phyloP scores from a whole-genome alignment of 53 echinoderm and acorn worm species.

The Astropecten irregularis region DNA sequence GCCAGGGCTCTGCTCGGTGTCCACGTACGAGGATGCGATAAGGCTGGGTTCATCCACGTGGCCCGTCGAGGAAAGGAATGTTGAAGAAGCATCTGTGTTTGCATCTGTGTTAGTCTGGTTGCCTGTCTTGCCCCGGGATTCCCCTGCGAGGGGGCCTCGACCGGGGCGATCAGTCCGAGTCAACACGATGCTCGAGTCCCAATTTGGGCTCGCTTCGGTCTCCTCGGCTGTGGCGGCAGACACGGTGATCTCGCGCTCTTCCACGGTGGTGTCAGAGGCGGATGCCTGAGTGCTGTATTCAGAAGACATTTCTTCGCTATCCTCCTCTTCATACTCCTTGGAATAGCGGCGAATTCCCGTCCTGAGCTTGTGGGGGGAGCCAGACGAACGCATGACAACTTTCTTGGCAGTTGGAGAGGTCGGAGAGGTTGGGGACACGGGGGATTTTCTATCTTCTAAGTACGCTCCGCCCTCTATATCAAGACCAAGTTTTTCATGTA shows the following conservation, averaged over 20 bases:
- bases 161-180: slow-evolving; percentile 45
- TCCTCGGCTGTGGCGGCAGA: slow-evolving; percentile 36
- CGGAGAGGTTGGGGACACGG: slow-evolving; percentile 52
- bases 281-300: slow-evolving; percentile 63
- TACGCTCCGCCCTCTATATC: slow-evolving; percentile 40
- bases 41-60: slow-evolving; percentile 16
- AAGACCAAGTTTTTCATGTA: slow-evolving; percentile 52
- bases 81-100: slow-evolving; percentile 18
- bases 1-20: neutral
- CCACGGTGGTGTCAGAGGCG: slow-evolving; percentile 57
- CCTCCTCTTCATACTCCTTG: slow-evolving; percentile 49
- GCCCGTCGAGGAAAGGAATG: slow-evolving; percentile 32
- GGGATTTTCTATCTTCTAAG: slow-evolving; percentile 39
- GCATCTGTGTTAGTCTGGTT: slow-evolving; percentile 9
- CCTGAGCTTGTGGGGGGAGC: slow-evolving; percentile 28
- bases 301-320: slow-evolving; percentile 46
- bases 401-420: slow-evolving; percentile 53
- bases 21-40: neutral
- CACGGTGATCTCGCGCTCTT: slow-evolving; percentile 52
- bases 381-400: slow-evolving; percentile 3
- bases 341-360: slow-evolving; percentile 56
- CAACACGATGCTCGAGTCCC: slow-evolving; percentile 46
- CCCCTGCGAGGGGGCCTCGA: slow-evolving; percentile 2
- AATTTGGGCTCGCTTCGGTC: slow-evolving; percentile 36
- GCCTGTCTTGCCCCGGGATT: slow-evolving; percentile 18